These are phyloP conservation scores for Callaeas wilsoni DNA, from an alignment of 2,113 vertebrate species.

Conservation along the genomic window DNA sequence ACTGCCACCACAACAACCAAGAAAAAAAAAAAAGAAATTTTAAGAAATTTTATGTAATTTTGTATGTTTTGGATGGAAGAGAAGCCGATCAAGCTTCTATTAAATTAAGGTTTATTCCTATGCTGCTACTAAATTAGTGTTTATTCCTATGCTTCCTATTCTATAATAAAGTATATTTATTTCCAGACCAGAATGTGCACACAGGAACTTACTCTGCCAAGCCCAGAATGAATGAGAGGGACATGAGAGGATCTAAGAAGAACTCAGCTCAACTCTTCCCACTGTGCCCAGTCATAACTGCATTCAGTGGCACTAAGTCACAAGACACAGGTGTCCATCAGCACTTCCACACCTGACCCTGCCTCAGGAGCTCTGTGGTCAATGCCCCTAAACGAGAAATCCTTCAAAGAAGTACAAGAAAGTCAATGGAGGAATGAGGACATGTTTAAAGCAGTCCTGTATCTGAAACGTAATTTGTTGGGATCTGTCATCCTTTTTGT, in stretches of 20 bases:
- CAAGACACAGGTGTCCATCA: neutral
- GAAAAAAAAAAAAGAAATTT: neutral
- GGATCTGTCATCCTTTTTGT: neutral
- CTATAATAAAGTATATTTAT: neutral
- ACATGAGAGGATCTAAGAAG: neutral
- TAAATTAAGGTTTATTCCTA: neutral
- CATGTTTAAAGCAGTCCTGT: neutral
- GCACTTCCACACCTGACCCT: neutral
- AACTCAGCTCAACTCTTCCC: neutral
- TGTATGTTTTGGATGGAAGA: neutral
- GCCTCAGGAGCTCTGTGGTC: neutral
- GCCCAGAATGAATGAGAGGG: neutral
- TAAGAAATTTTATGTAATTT: neutral
- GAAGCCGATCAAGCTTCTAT: neutral
- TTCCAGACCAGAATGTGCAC: neutral
- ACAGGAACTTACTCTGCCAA: neutral
- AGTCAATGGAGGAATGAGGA: neutral
- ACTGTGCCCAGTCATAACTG: accelerated
- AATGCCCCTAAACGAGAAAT: neutral
- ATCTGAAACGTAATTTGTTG: neutral
- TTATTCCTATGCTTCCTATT: neutral
- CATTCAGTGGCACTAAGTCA: neutral
- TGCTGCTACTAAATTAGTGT: neutral
- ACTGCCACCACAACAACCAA: accelerated
- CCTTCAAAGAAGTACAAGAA: neutral